Evolutionary conservation across 64 coral and sea anemone genomes (phyloP).

Genomic region (Exaiptasia diaphana): DNA sequence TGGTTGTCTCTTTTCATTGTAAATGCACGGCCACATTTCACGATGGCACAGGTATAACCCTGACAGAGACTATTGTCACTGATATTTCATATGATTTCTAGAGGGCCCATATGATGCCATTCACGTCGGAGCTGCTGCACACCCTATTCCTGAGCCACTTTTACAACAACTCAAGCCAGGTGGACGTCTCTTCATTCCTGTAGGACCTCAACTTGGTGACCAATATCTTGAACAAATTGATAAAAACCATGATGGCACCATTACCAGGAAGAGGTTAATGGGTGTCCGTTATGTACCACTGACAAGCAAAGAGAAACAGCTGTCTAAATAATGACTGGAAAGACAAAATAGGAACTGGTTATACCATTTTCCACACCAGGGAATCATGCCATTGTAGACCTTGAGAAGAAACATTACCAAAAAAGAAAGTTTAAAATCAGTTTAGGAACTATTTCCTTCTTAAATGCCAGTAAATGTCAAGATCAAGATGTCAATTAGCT

Average conservation of each 20-base stretch:
- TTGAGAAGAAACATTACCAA: too few species aligned
- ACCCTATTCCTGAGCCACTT: slow-evolving; percentile 78
- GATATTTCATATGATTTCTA: slow-evolving; percentile 28
- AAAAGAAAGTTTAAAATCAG: too few species aligned
- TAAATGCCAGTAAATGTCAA: too few species aligned
- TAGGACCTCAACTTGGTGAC: slow-evolving; percentile 71
- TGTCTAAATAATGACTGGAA: neutral
- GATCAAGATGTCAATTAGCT: too few species aligned
- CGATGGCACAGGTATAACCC: too few species aligned
- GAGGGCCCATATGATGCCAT: slow-evolving; percentile 92
- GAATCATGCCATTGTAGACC: too few species aligned
- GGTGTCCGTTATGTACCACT: slow-evolving; percentile 89
- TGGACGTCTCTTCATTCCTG: slow-evolving; percentile 82
- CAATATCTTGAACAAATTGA: slow-evolving; percentile 96
- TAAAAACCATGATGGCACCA: slow-evolving; percentile 67
- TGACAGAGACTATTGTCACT: too few species aligned
- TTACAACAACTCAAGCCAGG: slow-evolving; percentile 82
- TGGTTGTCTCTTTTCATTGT: too few species aligned
- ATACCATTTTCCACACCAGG: neutral
- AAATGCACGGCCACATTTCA: too few species aligned
- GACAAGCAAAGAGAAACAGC: slow-evolving; percentile 70
- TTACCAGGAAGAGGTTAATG: slow-evolving; percentile 76
- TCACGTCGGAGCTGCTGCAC: slow-evolving; percentile 85
- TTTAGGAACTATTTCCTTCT: too few species aligned
- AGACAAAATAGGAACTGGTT: too few species aligned